Conservation (phyloP, 2,797 vertebrate species). For the Arnoldichthys spilopterus region DNA sequence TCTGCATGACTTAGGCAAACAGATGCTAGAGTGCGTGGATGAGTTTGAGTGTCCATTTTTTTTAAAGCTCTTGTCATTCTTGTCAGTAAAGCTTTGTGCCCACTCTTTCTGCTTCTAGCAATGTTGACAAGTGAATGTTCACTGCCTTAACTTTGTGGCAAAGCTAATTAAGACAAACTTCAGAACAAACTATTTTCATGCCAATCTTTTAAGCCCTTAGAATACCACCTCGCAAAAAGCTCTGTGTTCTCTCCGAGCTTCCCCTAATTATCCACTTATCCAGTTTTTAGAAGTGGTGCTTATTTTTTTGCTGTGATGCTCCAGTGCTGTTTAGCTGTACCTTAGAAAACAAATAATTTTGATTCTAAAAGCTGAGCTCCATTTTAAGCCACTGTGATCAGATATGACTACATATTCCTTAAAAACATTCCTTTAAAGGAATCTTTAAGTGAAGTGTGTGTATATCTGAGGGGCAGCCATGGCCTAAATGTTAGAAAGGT, state of each 20-base stretch:
- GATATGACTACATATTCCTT: too few relatives aligned
- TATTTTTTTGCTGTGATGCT: neutral
- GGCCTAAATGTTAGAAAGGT: too few relatives aligned
- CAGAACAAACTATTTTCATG: neutral
- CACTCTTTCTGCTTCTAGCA: neutral
- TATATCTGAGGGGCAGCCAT: too few relatives aligned
- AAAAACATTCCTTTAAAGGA: too few relatives aligned
- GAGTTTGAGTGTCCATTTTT: neutral
- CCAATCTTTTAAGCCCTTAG: neutral
- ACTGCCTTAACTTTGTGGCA: neutral
- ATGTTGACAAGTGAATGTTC: conserved; percentile 1
- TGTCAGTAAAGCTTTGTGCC: neutral
- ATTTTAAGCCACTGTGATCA: too few relatives aligned
- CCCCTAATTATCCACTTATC: conserved; percentile 19
- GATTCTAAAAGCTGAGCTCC: neutral
- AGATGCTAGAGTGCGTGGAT: neutral
- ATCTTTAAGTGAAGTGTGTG: too few relatives aligned
- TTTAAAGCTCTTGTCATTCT: neutral
- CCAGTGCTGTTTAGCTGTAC: neutral
- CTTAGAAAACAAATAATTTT: neutral
- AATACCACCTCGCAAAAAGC: conserved; percentile 2
- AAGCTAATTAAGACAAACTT: conserved; percentile 23
- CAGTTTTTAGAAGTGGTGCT: conserved; percentile 4
- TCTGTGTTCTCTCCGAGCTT: neutral
- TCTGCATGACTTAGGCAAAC: neutral